These are phyloP conservation scores for Sorex araneus DNA, from an alignment of 2,113 vertebrate species.

Conservation along the genomic window DNA sequence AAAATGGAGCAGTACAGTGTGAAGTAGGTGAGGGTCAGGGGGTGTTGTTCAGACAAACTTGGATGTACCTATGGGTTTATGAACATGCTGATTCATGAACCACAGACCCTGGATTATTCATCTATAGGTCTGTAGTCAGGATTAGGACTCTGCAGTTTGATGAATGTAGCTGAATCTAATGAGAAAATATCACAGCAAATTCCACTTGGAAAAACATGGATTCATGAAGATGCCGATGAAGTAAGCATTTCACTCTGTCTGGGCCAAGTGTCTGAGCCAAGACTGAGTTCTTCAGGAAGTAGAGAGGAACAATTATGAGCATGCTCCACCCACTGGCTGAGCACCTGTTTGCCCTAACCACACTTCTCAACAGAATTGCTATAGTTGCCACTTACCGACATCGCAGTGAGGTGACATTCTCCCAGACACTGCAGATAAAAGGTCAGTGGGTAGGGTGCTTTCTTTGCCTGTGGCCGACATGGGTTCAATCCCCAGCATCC, in stretches of 20 bases:
- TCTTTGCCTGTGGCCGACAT: too few species aligned
- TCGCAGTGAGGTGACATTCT: neutral
- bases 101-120: neutral
- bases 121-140: neutral
- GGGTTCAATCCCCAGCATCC: too few species aligned
- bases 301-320: neutral
- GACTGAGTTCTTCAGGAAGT: conserved; percentile 6
- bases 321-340: neutral
- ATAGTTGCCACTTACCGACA: neutral
- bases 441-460: too few species aligned
- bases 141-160: conserved; percentile 28
- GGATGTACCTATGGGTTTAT: neutral
- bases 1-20: neutral
- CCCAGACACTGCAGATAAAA: neutral
- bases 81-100: conserved; percentile 15
- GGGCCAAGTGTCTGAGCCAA: neutral
- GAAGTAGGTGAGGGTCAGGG: neutral
- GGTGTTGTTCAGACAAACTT: neutral
- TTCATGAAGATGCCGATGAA: neutral
- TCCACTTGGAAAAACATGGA: conserved; percentile 30
- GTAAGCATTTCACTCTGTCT: neutral
- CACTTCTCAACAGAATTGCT: neutral
- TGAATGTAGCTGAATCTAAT: neutral
- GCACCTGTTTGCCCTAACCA: neutral
- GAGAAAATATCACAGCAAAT: neutral